A percentile compares a stretch with the other conserved stretches of the same genome.
These are phyloP conservation scores for Metellina segmentata DNA, from an alignment of 2,888 invertebrate genomes.

Conservation along the genomic window DNA sequence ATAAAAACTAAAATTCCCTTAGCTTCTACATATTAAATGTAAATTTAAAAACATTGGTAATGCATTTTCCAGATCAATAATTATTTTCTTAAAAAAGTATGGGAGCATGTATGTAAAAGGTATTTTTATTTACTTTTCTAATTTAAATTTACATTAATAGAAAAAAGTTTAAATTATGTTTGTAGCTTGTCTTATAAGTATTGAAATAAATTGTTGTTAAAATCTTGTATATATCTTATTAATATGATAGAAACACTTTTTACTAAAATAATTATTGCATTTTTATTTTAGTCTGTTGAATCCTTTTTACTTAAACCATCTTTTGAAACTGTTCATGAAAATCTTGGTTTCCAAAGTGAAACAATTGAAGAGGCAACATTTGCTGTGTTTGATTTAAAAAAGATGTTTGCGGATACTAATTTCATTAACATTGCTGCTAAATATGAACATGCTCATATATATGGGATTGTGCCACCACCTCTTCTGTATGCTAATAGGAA, in stretches of 20 bases:
- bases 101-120: background rate
- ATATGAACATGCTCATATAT: slow-evolving; percentile 82
- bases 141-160: background rate
- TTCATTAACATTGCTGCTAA: slow-evolving; percentile 86
- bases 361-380: slow-evolving; percentile 86
- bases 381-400: slow-evolving; percentile 87
- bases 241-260: background rate
- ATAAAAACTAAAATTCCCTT: no score
- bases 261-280: slow-evolving; percentile 2
- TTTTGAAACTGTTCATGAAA: slow-evolving; percentile 83
- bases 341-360: slow-evolving; percentile 79
- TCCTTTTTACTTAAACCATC: slow-evolving; percentile 86
- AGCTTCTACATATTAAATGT: no score
- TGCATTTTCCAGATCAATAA: background rate
- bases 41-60: no score
- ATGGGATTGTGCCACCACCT: slow-evolving; percentile 82
- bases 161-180: background rate
- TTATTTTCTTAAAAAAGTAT: background rate
- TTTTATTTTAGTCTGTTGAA: slow-evolving; percentile 82
- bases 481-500: slow-evolving; percentile 87
- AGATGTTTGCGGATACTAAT: slow-evolving; percentile 82
- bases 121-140: background rate
- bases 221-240: background rate
- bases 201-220: background rate
- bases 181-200: background rate